Percentiles rank a stretch among this genome's conserved stretches.
Conservation (phyloP, 2,797 vertebrate species). For the Oreochromis mossambicus region DNA sequence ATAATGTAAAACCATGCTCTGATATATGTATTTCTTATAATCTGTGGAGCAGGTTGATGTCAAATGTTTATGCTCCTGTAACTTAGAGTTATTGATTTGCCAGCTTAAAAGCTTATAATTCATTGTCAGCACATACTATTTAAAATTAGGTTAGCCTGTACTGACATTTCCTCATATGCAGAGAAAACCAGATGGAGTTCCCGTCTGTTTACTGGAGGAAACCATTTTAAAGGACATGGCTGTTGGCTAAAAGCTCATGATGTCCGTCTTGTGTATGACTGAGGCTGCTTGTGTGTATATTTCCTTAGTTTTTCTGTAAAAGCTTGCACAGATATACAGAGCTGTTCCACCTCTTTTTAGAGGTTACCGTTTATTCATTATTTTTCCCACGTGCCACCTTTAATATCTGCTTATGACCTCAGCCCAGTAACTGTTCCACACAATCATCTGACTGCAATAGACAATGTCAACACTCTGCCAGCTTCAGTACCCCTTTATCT, state of each 20-base stretch:
- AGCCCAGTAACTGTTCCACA: conserved; percentile 17
- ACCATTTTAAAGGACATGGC: conserved; percentile 16
- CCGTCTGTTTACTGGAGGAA: background rate
- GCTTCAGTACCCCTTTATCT: background rate
- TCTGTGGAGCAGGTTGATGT: background rate
- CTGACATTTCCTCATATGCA: background rate
- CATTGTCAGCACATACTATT: background rate
- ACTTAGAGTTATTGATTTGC: background rate
- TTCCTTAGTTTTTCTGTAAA: background rate
- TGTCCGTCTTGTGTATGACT: background rate
- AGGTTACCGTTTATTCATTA: background rate
- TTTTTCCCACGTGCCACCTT: background rate
- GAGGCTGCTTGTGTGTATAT: background rate
- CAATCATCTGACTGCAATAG: conserved; percentile 26
- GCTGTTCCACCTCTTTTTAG: background rate
- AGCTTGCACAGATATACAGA: background rate
- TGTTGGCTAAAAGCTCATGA: background rate
- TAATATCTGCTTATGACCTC: background rate
- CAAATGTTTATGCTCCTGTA: background rate
- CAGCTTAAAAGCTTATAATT: background rate
- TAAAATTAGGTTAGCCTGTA: background rate
- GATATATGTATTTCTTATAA: background rate
- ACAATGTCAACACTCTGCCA: background rate
- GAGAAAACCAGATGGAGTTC: background rate
- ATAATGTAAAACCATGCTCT: background rate